phyloP scores from a whole-genome alignment of 2,113 vertebrate genomes.

The Nothobranchius furzeri region DNA sequence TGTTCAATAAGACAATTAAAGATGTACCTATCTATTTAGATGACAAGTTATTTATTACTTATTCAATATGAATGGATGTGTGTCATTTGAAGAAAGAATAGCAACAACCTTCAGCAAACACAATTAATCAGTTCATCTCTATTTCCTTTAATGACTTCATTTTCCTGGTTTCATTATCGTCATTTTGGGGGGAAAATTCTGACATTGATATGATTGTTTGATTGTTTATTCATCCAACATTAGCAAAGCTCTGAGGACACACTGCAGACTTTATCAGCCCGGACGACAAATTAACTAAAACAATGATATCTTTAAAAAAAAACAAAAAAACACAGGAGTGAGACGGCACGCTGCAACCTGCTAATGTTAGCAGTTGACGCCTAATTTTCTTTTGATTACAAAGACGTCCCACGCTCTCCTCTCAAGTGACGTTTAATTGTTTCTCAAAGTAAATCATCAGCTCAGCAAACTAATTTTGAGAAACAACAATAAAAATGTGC shows the following conservation, averaged over 20 bases:
- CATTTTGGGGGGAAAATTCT: conserved; percentile 37
- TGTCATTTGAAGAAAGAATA: background rate
- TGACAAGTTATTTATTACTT: no score
- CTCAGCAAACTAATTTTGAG: conserved; percentile 75
- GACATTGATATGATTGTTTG: conserved; percentile 19
- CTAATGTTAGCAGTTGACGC: conserved; percentile 72
- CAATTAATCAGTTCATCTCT: conserved; percentile 11
- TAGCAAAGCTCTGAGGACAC: conserved; percentile 54
- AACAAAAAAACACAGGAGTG: conserved; percentile 24
- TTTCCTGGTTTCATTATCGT: conserved; percentile 25
- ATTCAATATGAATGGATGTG: background rate
- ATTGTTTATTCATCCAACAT: conserved; percentile 33
- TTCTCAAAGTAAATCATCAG: conserved; percentile 79
- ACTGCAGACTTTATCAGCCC: conserved; percentile 35
- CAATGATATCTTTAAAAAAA: conserved; percentile 42
- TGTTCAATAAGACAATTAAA: no score
- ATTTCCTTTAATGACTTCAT: conserved; percentile 25
- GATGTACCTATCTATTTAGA: no score
- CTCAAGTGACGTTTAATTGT: conserved; percentile 77
- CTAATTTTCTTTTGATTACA: conserved; percentile 79
- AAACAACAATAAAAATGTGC: conserved; percentile 70
- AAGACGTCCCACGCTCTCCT: conserved; percentile 75
- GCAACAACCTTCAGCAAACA: background rate
- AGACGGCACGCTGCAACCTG: conserved; percentile 49
- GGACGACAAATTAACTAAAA: conserved; percentile 56